Evolutionary conservation across 2,797 vertebrate species (phyloP).

Genomic region (Anisognathus igniventris): DNA sequence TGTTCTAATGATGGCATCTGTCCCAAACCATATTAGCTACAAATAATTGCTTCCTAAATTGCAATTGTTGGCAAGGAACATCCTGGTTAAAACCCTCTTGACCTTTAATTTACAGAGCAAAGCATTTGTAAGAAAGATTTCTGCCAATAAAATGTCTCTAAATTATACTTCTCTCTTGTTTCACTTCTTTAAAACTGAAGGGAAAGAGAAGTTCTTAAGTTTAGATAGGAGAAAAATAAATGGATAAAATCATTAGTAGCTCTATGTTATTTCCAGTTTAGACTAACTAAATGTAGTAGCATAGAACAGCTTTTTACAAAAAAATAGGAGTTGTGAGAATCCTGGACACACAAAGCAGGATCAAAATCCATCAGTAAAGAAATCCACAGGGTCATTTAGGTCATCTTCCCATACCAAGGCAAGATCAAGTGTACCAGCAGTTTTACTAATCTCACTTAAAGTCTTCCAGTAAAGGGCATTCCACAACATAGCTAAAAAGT

Average conservation of each 20-base stretch:
- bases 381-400: background rate
- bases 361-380: background rate
- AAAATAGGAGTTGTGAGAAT: background rate
- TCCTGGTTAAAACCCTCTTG: background rate
- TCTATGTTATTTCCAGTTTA: background rate
- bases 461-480: background rate
- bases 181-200: background rate
- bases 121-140: background rate
- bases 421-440: background rate
- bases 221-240: background rate
- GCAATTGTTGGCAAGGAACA: background rate
- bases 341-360: background rate
- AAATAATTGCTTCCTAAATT: constrained; percentile 24
- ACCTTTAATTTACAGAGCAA: constrained; percentile 11
- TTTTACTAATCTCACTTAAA: background rate
- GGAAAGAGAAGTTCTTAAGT: background rate
- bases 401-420: background rate
- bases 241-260: background rate
- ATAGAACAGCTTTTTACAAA: background rate
- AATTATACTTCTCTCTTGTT: background rate
- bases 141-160: background rate
- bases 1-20: background rate
- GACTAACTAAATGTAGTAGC: background rate
- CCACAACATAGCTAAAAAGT: background rate
- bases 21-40: background rate